Evolutionary conservation across 2,797 vertebrate species (phyloP), one percentile per base, ranked within the genome.

Genomic region (Hybognathus amarus): DNA sequence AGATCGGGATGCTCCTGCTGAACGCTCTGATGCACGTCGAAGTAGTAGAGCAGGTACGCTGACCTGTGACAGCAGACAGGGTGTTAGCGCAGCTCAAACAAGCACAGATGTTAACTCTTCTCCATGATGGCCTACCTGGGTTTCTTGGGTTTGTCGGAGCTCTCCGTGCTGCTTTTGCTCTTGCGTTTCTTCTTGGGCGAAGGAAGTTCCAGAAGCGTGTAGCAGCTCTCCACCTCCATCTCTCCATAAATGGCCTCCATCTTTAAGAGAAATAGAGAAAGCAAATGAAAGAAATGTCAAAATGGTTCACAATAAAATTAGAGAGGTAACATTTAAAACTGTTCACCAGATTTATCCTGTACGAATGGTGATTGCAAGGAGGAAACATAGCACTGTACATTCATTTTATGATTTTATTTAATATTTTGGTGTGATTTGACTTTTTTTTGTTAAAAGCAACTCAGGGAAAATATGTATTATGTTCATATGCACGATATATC

Each of bases 11-110:
- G 93, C 87, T 98, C 97, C 81, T 97, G 96, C 85, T 99, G 98
- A 83, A 99, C 96, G 87, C 96, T 95, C 95, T 98, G 94, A 87
- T 98, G 97, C 87, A 99, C 97, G 69, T 99, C 98, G 1, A 98
- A 99, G 91, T 99, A 99, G 91, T 99, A 99, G 1, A 99, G 94
- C 70, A 99, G 95, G 86, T 97, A 99, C 77, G 98, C 98, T 64
- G 98, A 98, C 89, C 98, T 99, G 91, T 85, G 90, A 90, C 45
- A 50, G 18, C 59, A 45, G 56, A 59, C 47, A 47, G 27, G 71
- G 17, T 2, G 17, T 11, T n/a, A 10, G 22, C 20, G 63, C 8
- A 8, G 59, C 27, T 71, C 64, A 33, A 42, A 71, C 4, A 61
- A 22, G 33, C 15, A 71, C 42, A 30, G 24, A 9, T 2, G 59